These are phyloP conservation scores for Teleogryllus occipitalis DNA, from an alignment of 1,140 invertebrate species.

Conservation along the genomic window DNA sequence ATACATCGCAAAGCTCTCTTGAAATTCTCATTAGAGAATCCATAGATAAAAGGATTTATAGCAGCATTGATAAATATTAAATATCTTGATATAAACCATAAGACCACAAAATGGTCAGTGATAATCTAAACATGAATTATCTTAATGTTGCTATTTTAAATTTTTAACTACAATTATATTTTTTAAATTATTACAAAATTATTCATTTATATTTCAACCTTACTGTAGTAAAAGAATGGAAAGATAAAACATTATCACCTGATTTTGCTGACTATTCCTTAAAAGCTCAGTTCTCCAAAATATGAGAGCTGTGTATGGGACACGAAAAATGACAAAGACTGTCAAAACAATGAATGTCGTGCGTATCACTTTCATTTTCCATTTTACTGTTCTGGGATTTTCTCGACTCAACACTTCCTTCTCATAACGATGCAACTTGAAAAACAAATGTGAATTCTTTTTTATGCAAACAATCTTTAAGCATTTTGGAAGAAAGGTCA, in stretches of 20 bases:
- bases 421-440: constrained; percentile 50
- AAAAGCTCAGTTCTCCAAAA: constrained; percentile 12
- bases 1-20: constrained; percentile 28
- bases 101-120: background rate
- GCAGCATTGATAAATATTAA: constrained; percentile 32
- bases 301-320: constrained; percentile 52
- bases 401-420: constrained; percentile 43
- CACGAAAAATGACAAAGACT: constrained; percentile 52
- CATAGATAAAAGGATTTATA: constrained; percentile 36
- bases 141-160: background rate
- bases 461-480: too few relatives aligned
- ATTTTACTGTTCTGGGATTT: constrained; percentile 45
- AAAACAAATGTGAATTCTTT: constrained; percentile 18
- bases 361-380: constrained; percentile 54
- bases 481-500: too few relatives aligned
- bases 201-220: too few relatives aligned
- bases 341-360: constrained; percentile 61
- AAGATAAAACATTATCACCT: background rate
- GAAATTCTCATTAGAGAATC: constrained; percentile 34
- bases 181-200: too few relatives aligned
- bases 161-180: too few relatives aligned
- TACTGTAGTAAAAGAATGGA: too few relatives aligned
- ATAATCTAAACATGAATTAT: background rate
- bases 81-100: constrained; percentile 31
- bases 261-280: background rate